Evolutionary conservation across 1,140 invertebrate genomes (phyloP).

Genomic region (Solenopsis fugax): DNA sequence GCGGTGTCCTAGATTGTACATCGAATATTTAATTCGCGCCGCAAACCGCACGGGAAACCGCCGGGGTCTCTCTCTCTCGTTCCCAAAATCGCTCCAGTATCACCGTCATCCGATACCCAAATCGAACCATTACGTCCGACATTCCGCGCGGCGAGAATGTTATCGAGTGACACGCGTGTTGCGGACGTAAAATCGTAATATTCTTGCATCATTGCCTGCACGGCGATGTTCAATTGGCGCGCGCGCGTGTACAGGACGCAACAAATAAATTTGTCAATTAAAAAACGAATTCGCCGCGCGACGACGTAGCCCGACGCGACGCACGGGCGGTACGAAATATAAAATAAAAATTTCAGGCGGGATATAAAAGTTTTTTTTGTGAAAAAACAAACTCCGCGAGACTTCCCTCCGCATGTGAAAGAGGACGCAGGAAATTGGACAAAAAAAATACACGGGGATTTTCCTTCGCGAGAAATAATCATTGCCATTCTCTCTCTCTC

Average conservation of each 20-base stretch:
- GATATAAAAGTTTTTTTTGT: slow-evolving; percentile 39
- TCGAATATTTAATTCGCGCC: slow-evolving; percentile 53
- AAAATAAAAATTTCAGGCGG: slow-evolving; percentile 58
- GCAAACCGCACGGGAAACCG: slow-evolving; percentile 4
- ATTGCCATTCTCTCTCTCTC: neutral
- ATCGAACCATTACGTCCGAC: slow-evolving; percentile 51
- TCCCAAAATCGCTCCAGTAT: slow-evolving; percentile 43
- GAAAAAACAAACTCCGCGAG: slow-evolving; percentile 48
- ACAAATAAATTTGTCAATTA: slow-evolving; percentile 62
- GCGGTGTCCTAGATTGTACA: slow-evolving; percentile 39
- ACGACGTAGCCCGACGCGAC: slow-evolving; percentile 16
- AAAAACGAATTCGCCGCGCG: slow-evolving; percentile 52
- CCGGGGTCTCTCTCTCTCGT: neutral
- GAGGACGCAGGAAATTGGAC: slow-evolving; percentile 31
- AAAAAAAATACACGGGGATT: slow-evolving; percentile 33
- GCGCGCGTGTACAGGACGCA: slow-evolving; percentile 15
- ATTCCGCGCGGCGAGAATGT: slow-evolving; percentile 37
- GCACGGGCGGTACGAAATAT: slow-evolving; percentile 37
- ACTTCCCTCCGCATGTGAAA: slow-evolving; percentile 9
- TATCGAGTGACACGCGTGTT: slow-evolving; percentile 51
- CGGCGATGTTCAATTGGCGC: slow-evolving; percentile 17
- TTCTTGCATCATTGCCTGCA: slow-evolving; percentile 8
- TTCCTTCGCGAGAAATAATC: slow-evolving; percentile 44
- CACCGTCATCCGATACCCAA: slow-evolving; percentile 49
- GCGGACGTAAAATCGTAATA: slow-evolving; percentile 60